Evolutionary conservation across 2,797 vertebrate genomes (phyloP).

Genomic region (Malurus leucopterus): DNA sequence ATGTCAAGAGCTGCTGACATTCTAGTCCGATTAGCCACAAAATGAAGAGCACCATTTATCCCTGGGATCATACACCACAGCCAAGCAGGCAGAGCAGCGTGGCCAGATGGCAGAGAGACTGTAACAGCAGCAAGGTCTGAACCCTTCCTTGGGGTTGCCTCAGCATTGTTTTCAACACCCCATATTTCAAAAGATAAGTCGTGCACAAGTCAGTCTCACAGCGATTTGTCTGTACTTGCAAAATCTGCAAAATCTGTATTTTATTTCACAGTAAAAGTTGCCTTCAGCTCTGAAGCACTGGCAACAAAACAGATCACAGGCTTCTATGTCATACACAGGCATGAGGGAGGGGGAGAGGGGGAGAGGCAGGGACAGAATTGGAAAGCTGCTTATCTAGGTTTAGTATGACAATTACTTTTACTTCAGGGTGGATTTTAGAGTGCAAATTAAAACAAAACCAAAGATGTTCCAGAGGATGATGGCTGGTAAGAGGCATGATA

Average conservation of each 20-base stretch:
- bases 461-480: neutral
- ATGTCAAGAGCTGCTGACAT: neutral
- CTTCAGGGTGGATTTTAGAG: neutral
- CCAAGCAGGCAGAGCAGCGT: neutral
- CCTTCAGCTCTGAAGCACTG: neutral
- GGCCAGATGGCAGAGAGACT: conserved; percentile 21
- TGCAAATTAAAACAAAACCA: neutral
- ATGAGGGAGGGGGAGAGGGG: neutral
- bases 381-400: conserved; percentile 44
- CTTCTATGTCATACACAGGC: neutral
- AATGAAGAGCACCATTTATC: conserved; percentile 23
- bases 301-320: neutral
- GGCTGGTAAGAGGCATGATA: neutral
- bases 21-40: neutral
- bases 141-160: neutral
- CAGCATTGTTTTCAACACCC: neutral
- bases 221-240: neutral
- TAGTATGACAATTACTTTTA: conserved; percentile 20
- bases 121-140: neutral
- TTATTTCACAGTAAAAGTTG: neutral
- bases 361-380: neutral
- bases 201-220: neutral
- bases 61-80: neutral
- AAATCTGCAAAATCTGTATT: neutral
- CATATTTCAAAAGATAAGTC: neutral